Base-by-base conservation (phyloP, 1,140 invertebrate genomes). In the Dendrolimus punctatus region DNA sequence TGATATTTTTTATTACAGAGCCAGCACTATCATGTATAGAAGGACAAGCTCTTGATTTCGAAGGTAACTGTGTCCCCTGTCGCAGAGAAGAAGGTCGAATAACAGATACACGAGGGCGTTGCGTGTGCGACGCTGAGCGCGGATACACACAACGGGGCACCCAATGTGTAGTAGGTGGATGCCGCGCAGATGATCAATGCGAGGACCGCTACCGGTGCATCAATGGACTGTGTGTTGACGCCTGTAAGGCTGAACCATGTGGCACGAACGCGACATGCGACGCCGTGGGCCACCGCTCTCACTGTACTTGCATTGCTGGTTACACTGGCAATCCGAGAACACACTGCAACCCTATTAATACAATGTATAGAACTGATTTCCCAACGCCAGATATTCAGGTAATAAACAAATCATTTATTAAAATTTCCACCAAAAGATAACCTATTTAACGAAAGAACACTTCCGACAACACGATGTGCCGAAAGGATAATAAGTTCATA, bases 331-430 rank as follows among this genome's bases (percentile, higher is more conserved):
- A 95, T 72, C 89, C 93, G 10, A 89, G 92, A 55, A 82, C 90
- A 7, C 86, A 90, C 53, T 95, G 93, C 85, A 91, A 83, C 52
- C 62, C 76, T 9, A 79, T 76, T 5, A 66, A 71, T 6, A 63
- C 76, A 5, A 74, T 76, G 61, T 90, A 90, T 62, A 88, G 93
- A 43, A 95, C 94, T 0, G 95, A 96, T 67, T 96, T 96, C 90
- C 95, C 95, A 6, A 89, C 90, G 60, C 94, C 95, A 6, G 93
- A 95, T 50, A 94, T 97, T 91, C 90, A 91, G 40, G 96, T 98
- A 39, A 8, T 8, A 41, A 10, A 40, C 6, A 9, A 10, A 23
- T 6, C 4, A 50, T 50, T 50, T 36, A 42, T 6, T 7, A 8
- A 39, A 6, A 5, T n/a, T 9, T 38, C 23, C 39, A 49, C 39